phyloP scores from a whole-genome alignment of 1,140 invertebrate species.

The Drosophila ananassae region DNA sequence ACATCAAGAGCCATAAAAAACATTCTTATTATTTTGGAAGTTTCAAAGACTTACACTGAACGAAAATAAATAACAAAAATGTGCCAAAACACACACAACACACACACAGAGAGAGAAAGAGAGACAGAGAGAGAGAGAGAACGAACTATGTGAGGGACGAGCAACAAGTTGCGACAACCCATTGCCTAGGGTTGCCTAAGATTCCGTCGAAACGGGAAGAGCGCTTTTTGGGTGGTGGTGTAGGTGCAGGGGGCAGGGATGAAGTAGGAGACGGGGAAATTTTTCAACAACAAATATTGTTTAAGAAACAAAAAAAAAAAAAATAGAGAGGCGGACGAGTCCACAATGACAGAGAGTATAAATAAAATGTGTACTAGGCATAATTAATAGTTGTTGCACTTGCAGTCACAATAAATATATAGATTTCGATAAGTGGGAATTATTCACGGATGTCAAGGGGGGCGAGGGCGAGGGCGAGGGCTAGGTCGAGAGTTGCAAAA shows the following conservation, averaged over 20 bases:
- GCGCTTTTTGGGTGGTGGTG: constrained; percentile 42
- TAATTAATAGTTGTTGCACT: constrained; percentile 66
- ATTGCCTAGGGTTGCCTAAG: constrained; percentile 67
- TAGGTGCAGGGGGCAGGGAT: constrained; percentile 10
- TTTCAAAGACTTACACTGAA: constrained; percentile 34
- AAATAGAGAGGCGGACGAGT: constrained; percentile 11
- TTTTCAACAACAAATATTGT: constrained; percentile 61
- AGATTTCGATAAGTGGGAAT: constrained; percentile 36
- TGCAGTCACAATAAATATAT: constrained; percentile 67
- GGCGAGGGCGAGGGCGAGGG: constrained; percentile 46
- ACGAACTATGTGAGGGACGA: constrained; percentile 48
- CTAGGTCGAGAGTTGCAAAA: constrained; percentile 8
- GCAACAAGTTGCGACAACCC: constrained; percentile 76
- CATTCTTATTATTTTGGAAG: not conserved
- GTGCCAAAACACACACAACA: constrained; percentile 41
- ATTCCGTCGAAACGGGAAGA: constrained; percentile 43
- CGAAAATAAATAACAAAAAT: constrained; percentile 37
- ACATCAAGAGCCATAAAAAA: not conserved
- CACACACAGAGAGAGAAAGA: constrained; percentile 16
- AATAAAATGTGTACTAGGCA: constrained; percentile 78
- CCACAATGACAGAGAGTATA: constrained; percentile 43
- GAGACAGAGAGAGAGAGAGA: constrained; percentile 37
- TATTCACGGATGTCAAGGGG: constrained; percentile 37
- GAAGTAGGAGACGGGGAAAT: constrained; percentile 14
- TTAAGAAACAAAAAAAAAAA: constrained; percentile 17